Base-by-base conservation (phyloP, 1,140 invertebrate genomes). In the Macrocentrus cingulum region DNA sequence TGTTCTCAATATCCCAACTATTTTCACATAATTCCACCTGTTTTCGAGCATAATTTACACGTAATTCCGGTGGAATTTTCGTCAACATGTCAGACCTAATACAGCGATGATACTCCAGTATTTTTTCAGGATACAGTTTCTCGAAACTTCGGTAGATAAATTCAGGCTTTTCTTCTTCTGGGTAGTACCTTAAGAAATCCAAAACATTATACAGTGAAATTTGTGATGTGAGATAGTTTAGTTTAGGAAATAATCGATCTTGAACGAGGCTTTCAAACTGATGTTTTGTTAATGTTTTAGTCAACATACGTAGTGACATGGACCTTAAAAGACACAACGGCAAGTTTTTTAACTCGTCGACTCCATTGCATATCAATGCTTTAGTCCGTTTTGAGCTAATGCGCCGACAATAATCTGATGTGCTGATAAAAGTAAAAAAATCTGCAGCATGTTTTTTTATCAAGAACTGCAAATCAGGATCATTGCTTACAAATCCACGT, bases 241-340 rank as follows among this genome's bases (percentile, higher is more conserved):
- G 20, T 11, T 41, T 3, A 0, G 70, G 72, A 16, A 71, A 64
- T 4, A 72, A 4, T 20, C 62, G 65, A 0, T 45, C 44, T 1
- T 72, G 65, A 59, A 78, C 65, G 0, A 0, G 15, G n/a, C 64
- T 42, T n/a, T n/a, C n/a, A 44, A 73, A 74, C 19, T 71, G 64
- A 1, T 63, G 55, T 11, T 20, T 18, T 5, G 50, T 68, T 0
- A 68, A 41, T 9, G 42, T 58, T 0, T 34, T 32, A 1, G 46
- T 61, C 2, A 76, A 63, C 1, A 63, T 13, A 36, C 70, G 65
- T 1, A 72, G 11, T 0, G 62, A 50, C 3, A 77, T 18, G 0
- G 74, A 36, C 5, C 16, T 15, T 16, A 57, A 13, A 41, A 51
- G 51, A 7, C 16, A 19, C 7, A 22, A 18, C 11, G 37, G 23